Base-by-base conservation (phyloP, 2,888 invertebrate genomes). In the Aphrophora alni region DNA sequence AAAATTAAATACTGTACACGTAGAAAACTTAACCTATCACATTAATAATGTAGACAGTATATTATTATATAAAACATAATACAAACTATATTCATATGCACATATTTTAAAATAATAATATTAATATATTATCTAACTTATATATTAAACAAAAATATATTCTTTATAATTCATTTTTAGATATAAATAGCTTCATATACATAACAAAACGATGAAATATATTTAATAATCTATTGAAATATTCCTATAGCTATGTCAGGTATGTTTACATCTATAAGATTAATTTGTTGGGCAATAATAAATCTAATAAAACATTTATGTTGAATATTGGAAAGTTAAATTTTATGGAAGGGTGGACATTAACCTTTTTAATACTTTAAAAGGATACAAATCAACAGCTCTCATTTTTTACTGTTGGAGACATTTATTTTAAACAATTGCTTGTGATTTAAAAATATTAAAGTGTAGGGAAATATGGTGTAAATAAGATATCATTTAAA, bases 11-110 rank as follows among this genome's bases (percentile, higher is more conserved):
- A 59, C 59, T 59, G 59, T 59, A 59, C 59, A 59, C 4, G 14
- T 59, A 21, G 5, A 59, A 59, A 59, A 59, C n/a, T 21, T 59
- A 59, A 59, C 59, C 59, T 59, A 59, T 59, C 59, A 59, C 59
- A 59, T 59, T 59, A 59, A 59, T 59, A 59, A 59, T 59, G 59
- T 21, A 21, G 14, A 59, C 21, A 21, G 4, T 59, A 21, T 59
- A 21, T 7, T 12, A 59, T 59, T 59, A 59, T 59, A 21, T 59
- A 59, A 59, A 59, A 59, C n/a, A 59, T 59, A 59, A 21, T 59
- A 59, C 59, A 59, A 59, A 21, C 59, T 59, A 59, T 59, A 59
- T 59, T 59, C 59, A 59, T 59, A 59, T 59, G 59, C 59, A 59
- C 59, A 59, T 59, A 59, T 33, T 33, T 33, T 33, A 33, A n/a